Base-by-base conservation (phyloP, 2,888 invertebrate genomes). In the Sarcophaga rosellei region DNA sequence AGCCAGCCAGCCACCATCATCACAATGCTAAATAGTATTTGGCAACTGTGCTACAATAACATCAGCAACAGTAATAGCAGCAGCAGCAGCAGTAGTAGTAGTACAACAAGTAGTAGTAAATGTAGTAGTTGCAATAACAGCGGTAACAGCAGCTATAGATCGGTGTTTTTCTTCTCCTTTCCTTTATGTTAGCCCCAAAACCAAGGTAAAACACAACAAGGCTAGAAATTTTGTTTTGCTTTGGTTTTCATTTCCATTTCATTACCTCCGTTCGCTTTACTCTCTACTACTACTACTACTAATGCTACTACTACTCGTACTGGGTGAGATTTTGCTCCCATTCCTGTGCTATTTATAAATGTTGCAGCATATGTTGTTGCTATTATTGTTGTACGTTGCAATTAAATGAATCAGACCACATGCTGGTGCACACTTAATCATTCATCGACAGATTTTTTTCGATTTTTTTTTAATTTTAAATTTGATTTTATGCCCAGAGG, bases 381-480 rank as follows among this genome's bases (percentile, higher is more conserved):
- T 73, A 62, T 15, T 72, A 53, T 57, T 84, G 62, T 72, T 62
- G 73, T 80, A 74, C 74, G 69, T 75, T 90, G 90, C 90, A 90
- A 91, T 91, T 91, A 91, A 91, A 90, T 90, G 90, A 89, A 89
- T 89, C 89, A 89, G 89, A 88, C 88, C 86, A 89, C 89, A 88
- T 87, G 89, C 88, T 88, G 89, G 75, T 85, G 87, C 80, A 91
- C 91, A 90, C 91, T 92, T 92, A 92, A 91, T 91, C 92, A 92
- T 91, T 90, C 89, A 91, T 90, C 90, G 90, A 89, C 86, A 87
- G 76, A 85, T 75, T 84, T 15, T 53, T 74, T 69, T 69, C 1
- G 1, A 0, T 23, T 47, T 47, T 4, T 47, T 47, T 79, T 72
- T 75, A 65, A 53, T 72, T 72, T 70, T 45, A 44, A 23, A 65